Conservation (phyloP, 2,888 invertebrate species). For the Oligia latruncula region DNA sequence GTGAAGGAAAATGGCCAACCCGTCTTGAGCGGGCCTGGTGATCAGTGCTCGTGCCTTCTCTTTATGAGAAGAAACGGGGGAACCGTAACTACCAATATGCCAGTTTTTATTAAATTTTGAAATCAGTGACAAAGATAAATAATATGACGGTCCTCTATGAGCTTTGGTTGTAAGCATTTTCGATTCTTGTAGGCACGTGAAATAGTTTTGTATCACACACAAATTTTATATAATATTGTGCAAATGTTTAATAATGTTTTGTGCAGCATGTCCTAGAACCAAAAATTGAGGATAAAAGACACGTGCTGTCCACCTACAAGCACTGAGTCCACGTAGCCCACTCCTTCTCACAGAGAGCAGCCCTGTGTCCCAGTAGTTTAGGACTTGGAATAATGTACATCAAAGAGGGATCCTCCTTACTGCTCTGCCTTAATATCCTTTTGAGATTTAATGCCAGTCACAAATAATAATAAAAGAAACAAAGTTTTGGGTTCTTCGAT, state of each 20-base stretch:
- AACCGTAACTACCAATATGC: neutral
- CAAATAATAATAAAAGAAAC: neutral
- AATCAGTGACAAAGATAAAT: neutral
- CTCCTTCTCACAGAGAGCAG: neutral
- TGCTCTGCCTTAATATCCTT: neutral
- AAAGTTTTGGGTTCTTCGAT: constrained; percentile 37
- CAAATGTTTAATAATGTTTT: neutral
- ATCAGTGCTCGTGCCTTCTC: too few relatives aligned
- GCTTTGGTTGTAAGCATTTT: neutral
- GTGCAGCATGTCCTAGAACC: too few relatives aligned
- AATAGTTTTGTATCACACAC: neutral
- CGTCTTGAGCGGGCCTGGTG: too few relatives aligned
- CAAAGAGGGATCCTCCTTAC: neutral
- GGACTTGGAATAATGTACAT: neutral
- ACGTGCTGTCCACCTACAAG: neutral
- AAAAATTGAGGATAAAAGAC: neutral
- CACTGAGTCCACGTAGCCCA: neutral
- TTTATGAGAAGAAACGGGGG: neutral
- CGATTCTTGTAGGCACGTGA: neutral
- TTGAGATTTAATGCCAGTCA: neutral
- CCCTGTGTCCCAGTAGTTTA: too few relatives aligned
- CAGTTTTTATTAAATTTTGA: neutral
- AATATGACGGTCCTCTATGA: neutral
- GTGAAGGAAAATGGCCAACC: too few relatives aligned
- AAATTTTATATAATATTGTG: neutral